phyloP scores from a whole-genome alignment of 1,140 invertebrate species.

The Artemia franciscana region DNA sequence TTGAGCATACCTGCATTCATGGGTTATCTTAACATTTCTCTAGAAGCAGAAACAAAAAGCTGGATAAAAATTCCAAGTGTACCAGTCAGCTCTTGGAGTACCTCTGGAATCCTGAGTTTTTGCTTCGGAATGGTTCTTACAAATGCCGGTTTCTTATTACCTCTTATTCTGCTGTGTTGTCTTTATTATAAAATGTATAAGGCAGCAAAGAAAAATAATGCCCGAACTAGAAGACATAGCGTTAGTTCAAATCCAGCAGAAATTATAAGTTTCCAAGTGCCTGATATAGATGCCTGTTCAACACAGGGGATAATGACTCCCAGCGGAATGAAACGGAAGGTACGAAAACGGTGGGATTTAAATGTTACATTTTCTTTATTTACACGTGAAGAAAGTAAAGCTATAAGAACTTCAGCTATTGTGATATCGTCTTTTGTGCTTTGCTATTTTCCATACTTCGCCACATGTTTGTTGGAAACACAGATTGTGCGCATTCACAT shows the following conservation, averaged over 20 bases:
- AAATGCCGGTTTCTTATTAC: constrained; percentile 24
- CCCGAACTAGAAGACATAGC: constrained; percentile 28
- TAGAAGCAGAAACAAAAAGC: not conserved
- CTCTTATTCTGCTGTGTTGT: constrained; percentile 26
- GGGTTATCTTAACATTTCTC: not conserved
- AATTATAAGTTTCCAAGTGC: not conserved
- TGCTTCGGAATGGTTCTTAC: constrained; percentile 11
- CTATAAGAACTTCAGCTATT: constrained; percentile 28
- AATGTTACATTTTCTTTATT: constrained; percentile 22
- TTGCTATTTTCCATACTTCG: constrained; percentile 30
- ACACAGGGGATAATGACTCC: not conserved
- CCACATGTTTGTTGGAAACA: constrained; percentile 2
- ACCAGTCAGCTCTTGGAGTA: not conserved
- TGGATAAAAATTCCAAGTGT: not conserved
- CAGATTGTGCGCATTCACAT: not conserved
- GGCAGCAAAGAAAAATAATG: constrained; percentile 27
- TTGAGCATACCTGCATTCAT: constrained; percentile 16
- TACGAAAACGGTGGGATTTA: constrained; percentile 14
- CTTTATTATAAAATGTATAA: constrained; percentile 30
- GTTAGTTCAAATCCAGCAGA: constrained; percentile 16
- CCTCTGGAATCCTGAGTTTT: not conserved
- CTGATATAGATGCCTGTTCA: constrained; percentile 3
- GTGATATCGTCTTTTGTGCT: constrained; percentile 28
- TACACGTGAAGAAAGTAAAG: constrained; percentile 28
- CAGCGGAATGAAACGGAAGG: not conserved